Evolutionary conservation across 2,113 vertebrate genomes (phyloP).

Genomic region (Lagenorhynchus albirostris): DNA sequence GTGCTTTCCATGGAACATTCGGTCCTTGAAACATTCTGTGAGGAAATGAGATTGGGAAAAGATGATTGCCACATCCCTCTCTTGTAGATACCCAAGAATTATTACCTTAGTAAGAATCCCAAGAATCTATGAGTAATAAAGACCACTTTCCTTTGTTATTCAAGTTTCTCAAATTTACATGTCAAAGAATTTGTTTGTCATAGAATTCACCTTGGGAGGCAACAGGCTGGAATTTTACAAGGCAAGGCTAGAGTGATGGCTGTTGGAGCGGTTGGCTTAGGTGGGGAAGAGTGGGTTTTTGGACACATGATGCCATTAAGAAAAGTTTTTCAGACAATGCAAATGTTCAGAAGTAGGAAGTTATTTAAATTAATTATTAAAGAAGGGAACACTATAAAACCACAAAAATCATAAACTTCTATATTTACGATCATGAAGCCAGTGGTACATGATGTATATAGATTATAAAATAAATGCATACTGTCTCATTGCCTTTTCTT

Average conservation of each 20-base stretch:
- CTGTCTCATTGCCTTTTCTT: conserved; percentile 3
- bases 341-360: not conserved
- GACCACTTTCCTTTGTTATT: not conserved
- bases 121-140: not conserved
- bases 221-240: not conserved
- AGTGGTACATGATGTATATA: not conserved
- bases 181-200: not conserved
- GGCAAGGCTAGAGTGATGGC: not conserved
- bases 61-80: not conserved
- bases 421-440: not conserved
- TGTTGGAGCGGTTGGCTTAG: not conserved
- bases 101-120: not conserved
- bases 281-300: not conserved
- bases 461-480: not conserved
- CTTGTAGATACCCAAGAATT: not conserved
- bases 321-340: not conserved
- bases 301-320: not conserved
- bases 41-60: not conserved
- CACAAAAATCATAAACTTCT: not conserved
- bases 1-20: not conserved
- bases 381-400: not conserved
- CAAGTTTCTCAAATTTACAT: not conserved
- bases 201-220: not conserved
- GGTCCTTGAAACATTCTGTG: not conserved
- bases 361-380: not conserved